Evolutionary conservation across 2,113 vertebrate genomes (phyloP).

Genomic region (Prinia subflava): DNA sequence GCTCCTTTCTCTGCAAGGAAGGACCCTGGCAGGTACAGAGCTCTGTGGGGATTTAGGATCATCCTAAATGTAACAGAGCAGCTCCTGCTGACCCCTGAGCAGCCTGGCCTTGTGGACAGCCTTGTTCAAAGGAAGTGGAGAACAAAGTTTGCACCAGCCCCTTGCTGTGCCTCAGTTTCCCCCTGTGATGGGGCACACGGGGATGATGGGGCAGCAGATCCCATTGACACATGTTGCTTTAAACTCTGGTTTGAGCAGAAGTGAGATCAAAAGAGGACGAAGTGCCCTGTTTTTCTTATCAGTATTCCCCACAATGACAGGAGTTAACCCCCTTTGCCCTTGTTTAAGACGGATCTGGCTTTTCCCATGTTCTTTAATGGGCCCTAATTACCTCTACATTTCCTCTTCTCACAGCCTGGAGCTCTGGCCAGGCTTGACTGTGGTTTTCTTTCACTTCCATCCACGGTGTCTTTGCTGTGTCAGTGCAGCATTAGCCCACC

Average conservation of each 20-base stretch:
- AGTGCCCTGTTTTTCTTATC: not conserved
- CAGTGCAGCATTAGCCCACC: not conserved
- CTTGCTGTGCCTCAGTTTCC: not conserved
- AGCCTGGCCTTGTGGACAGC: not conserved
- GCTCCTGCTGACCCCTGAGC: not conserved
- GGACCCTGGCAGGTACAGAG: not conserved
- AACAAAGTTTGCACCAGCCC: not conserved
- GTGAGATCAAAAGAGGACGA: not conserved
- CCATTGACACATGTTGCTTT: not conserved
- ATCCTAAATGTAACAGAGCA: not conserved
- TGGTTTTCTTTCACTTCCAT: not conserved
- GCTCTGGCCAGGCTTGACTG: not conserved
- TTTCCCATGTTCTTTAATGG: not conserved
- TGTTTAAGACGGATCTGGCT: not conserved
- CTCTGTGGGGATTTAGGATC: not conserved
- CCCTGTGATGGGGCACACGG: not conserved
- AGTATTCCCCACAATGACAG: not conserved
- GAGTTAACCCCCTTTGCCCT: not conserved
- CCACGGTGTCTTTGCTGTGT: not conserved
- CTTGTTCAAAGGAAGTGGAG: not conserved
- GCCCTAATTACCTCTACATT: not conserved
- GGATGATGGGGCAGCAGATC: not conserved
- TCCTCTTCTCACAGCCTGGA: not conserved
- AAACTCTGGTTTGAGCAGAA: not conserved
- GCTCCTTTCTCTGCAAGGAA: not conserved